Percentiles rank a stretch among this genome's conserved stretches.
These are phyloP conservation scores for Cylas formicarius DNA, from an alignment of 1,140 invertebrate species.

Conservation along the genomic window DNA sequence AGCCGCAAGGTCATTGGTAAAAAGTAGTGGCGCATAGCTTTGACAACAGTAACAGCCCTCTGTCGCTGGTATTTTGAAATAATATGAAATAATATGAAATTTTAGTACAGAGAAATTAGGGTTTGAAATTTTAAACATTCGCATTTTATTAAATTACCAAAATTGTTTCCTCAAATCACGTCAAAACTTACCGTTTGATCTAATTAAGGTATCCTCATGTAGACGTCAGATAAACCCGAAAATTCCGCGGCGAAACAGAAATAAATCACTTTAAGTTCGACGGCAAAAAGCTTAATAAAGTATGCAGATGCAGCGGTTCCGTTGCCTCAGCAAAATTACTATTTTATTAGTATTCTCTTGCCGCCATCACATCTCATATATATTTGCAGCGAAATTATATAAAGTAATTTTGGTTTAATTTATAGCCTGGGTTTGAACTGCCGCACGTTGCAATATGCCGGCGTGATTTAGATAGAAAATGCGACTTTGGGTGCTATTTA, in stretches of 20 bases:
- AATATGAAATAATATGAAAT: too few species aligned
- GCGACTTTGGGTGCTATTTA: conserved; percentile 37
- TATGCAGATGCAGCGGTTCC: conserved; percentile 21
- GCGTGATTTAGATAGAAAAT: conserved; percentile 38
- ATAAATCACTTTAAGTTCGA: conserved; percentile 23
- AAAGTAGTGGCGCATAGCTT: too few species aligned
- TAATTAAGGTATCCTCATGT: background rate
- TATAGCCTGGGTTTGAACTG: conserved; percentile 24
- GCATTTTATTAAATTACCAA: too few species aligned
- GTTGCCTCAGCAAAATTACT: conserved; percentile 21
- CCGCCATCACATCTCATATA: conserved; percentile 13
- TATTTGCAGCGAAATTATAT: conserved; percentile 29
- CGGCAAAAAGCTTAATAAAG: conserved; percentile 24
- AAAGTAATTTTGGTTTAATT: conserved; percentile 35
- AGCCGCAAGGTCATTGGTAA: too few species aligned
- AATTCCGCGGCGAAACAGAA: conserved; percentile 15
- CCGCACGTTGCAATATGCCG: conserved; percentile 34
- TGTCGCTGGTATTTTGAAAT: too few species aligned
- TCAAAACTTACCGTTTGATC: conserved; percentile 4
- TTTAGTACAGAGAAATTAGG: too few species aligned
- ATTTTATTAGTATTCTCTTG: conserved; percentile 23
- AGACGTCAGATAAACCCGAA: conserved; percentile 3
- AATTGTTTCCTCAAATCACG: too few species aligned
- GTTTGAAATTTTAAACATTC: too few species aligned
- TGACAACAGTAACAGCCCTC: too few species aligned